phyloP scores from a whole-genome alignment of 2,113 vertebrate genomes.

The Turdus rufiventris region DNA sequence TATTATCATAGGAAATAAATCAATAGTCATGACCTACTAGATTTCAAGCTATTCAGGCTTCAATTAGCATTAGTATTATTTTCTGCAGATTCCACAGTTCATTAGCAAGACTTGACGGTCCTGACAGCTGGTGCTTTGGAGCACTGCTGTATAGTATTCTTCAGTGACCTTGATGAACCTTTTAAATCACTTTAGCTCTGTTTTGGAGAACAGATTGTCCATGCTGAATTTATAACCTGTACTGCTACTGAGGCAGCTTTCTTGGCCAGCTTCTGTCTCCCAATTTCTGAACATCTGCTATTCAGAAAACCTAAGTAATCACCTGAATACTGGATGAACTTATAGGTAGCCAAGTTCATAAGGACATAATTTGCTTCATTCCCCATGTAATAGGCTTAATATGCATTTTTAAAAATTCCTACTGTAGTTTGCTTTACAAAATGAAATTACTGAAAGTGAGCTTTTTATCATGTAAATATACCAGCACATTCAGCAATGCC shows the following conservation, averaged over 20 bases:
- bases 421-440: not conserved
- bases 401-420: not conserved
- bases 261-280: constrained; percentile 15
- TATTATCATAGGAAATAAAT: not conserved
- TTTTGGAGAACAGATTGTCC: constrained; percentile 55
- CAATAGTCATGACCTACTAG: not conserved
- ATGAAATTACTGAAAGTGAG: not conserved
- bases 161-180: constrained; percentile 44
- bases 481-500: not conserved
- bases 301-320: constrained; percentile 15
- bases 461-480: not conserved
- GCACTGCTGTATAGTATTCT: not conserved
- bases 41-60: not conserved
- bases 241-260: constrained; percentile 13
- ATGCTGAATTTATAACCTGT: constrained; percentile 40
- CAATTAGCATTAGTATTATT: constrained; percentile 31
- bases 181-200: constrained; percentile 47
- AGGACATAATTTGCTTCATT: not conserved
- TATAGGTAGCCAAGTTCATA: not conserved
- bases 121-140: constrained; percentile 47
- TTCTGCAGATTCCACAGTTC: constrained; percentile 2
- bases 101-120: constrained; percentile 34
- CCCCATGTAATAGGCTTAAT: not conserved
- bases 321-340: not conserved
- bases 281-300: constrained; percentile 33